Conservation (phyloP, 1,140 invertebrate species). For the Sitobion miscanthi region DNA sequence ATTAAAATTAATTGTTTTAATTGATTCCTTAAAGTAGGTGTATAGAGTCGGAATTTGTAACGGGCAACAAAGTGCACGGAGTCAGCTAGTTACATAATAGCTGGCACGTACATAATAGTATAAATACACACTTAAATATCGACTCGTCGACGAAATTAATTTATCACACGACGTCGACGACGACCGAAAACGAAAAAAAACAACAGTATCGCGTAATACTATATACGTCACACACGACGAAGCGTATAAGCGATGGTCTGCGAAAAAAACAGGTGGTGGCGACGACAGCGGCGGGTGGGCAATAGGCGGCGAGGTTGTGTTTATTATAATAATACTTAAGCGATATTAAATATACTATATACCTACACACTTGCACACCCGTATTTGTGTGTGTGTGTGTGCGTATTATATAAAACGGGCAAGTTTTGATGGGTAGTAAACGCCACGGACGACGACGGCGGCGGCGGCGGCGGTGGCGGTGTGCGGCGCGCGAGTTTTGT, state of each 20-base stretch:
- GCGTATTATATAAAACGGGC: not conserved
- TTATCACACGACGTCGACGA: not conserved
- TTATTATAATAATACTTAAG: constrained; percentile 10
- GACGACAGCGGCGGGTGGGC: not conserved
- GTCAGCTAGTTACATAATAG: no score
- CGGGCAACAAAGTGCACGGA: no score
- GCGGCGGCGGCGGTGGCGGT: not conserved
- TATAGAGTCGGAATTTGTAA: no score
- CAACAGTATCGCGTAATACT: not conserved
- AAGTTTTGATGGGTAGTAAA: constrained; percentile 38
- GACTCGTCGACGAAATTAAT: not conserved
- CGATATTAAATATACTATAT: not conserved
- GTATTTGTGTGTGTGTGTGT: not conserved
- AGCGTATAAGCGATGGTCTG: not conserved
- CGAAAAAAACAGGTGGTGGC: not conserved
- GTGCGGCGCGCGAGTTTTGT: not conserved
- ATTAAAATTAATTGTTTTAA: no score
- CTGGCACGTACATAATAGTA: no score
- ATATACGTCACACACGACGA: no score
- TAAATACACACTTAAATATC: not conserved
- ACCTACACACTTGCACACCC: not conserved
- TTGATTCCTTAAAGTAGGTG: no score
- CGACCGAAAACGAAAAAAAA: not conserved
- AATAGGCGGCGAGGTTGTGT: not conserved
- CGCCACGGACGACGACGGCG: not conserved